These are phyloP conservation scores for Calyptomena viridis DNA, from an alignment of 2,113 vertebrate genomes.

Conservation along the genomic window DNA sequence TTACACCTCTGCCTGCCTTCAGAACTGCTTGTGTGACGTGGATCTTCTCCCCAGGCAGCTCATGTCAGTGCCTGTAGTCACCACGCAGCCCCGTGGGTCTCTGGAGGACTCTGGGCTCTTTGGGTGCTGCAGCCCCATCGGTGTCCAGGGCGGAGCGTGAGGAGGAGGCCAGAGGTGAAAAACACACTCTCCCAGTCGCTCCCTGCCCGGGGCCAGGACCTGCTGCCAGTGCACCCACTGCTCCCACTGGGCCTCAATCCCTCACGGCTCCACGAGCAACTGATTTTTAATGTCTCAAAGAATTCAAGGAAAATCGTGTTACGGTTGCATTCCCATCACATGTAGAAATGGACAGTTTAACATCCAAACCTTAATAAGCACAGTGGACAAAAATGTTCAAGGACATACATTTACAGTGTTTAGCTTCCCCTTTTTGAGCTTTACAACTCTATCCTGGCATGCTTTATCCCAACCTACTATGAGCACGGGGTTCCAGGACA, in stretches of 20 bases:
- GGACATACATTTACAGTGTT: neutral
- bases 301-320: neutral
- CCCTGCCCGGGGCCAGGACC: too few species aligned
- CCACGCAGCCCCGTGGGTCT: accelerated
- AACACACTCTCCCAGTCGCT: neutral
- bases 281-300: accelerated
- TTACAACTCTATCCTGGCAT: neutral
- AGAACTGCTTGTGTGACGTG: neutral
- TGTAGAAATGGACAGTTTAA: too few species aligned
- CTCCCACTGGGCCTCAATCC: neutral
- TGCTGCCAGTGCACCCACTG: neutral
- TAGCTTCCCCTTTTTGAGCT: neutral
- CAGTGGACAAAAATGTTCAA: neutral
- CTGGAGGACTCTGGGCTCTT: too few species aligned
- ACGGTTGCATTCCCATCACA: neutral
- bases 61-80: accelerated
- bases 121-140: accelerated
- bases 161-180: neutral
- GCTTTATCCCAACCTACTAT: too few species aligned
- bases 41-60: too few species aligned
- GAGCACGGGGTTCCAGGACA: neutral
- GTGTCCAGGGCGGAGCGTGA: neutral
- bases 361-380: neutral
- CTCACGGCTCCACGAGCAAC: neutral
- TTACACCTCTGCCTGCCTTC: neutral